These are phyloP conservation scores for Folsomia manolachei DNA, from an alignment of 2,888 invertebrate genomes.

Conservation along the genomic window DNA sequence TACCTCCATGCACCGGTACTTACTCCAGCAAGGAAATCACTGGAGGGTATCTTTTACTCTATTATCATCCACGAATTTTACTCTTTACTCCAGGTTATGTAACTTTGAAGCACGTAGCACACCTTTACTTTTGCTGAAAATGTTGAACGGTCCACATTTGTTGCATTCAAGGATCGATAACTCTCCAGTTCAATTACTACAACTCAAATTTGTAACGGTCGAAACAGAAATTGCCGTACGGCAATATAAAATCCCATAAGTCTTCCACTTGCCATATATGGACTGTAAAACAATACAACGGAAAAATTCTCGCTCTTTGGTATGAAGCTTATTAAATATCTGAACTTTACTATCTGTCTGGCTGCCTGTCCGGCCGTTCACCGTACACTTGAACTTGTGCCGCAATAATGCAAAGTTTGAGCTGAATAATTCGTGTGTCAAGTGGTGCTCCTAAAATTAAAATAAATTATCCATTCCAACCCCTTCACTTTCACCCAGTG, in stretches of 20 bases:
- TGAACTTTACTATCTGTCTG: neutral
- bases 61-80: neutral
- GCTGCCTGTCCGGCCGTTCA: too few relatives aligned
- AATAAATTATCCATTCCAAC: constrained; percentile 9
- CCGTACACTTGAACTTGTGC: neutral
- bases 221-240: too few relatives aligned
- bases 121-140: neutral
- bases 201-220: constrained; percentile 22
- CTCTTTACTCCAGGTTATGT: neutral
- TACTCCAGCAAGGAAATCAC: neutral
- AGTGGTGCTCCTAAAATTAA: constrained; percentile 18
- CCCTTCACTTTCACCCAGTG: constrained; percentile 16
- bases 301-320: neutral
- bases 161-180: constrained; percentile 12
- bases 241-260: neutral
- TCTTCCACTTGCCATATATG: neutral
- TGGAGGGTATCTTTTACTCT: neutral
- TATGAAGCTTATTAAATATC: neutral
- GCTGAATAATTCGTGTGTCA: constrained; percentile 19
- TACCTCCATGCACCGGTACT: too few relatives aligned
- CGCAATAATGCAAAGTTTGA: neutral
- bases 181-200: constrained; percentile 13
- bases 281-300: constrained; percentile 15
- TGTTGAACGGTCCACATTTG: neutral
- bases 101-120: neutral